phyloP scores from a whole-genome alignment of 1,140 invertebrate species.

The Holotrichia oblita region DNA sequence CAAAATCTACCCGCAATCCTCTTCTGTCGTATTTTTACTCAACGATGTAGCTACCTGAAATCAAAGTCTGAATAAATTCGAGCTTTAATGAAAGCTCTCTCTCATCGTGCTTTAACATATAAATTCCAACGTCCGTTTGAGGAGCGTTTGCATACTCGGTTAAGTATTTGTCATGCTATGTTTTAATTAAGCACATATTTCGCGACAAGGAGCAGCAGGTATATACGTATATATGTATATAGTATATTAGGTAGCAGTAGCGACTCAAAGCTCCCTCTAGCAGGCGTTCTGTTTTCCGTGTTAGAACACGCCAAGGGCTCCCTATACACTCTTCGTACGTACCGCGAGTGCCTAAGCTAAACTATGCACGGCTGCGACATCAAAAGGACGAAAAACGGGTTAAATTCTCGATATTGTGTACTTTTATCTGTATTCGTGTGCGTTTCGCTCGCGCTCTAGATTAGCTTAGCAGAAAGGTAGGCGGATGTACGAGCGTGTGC shows the following conservation, averaged over 20 bases:
- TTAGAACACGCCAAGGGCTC: conserved; percentile 41
- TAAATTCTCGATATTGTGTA: conserved; percentile 43
- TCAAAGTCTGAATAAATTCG: conserved; percentile 37
- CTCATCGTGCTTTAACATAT: conserved; percentile 37
- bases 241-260: not conserved
- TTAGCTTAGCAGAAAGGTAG: conserved; percentile 7
- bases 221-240: no score
- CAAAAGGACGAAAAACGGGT: conserved; percentile 44
- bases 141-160: conserved; percentile 56
- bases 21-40: conserved; percentile 11
- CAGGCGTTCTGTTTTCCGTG: conserved; percentile 14
- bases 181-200: conserved; percentile 62
- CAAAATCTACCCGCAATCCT: no score
- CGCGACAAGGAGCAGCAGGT: conserved; percentile 50
- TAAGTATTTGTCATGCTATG: conserved; percentile 61
- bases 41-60: conserved; percentile 32
- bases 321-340: conserved; percentile 20
- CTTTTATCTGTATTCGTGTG: conserved; percentile 29
- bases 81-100: conserved; percentile 36
- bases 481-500: not conserved
- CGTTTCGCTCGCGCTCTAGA: not conserved
- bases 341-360: conserved; percentile 23
- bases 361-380: conserved; percentile 42
- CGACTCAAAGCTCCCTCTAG: conserved; percentile 50
- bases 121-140: conserved; percentile 56